Evolutionary conservation across 2,113 vertebrate genomes (phyloP), one percentile per base, ranked within the genome.

Genomic region (Cryptotis parvus): DNA sequence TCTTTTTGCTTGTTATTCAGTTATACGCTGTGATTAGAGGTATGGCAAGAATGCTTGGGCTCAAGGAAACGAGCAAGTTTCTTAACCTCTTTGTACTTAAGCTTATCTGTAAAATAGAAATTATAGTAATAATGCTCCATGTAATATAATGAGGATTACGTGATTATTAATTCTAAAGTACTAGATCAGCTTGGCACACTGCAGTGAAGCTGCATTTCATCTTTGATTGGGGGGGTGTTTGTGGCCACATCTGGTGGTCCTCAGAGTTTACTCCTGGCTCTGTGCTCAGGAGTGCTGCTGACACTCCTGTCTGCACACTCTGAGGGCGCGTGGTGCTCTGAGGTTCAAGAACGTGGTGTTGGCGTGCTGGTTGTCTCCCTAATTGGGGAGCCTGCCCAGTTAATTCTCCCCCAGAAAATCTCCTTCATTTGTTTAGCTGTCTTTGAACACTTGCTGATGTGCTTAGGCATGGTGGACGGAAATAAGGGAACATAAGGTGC

Each of bases 1-100:
- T 58, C 65, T 91, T 82, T 93, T 86, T 88, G 45, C 39, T 90
- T 83, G 3, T 70, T 87, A 39, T 16, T 85, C 14, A 89, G 0
- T 69, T 49, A 18, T 33, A 14, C 75, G 27, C 73, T 49, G 74
- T 77, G 29, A 49, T 84, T 85, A 81, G 77, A n/a, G 35, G 4
- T 65, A 10, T 39, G 49, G 58, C 24, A 27, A 70, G 39, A 84
- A 80, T 84, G 31, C 49, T 6, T 74, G 14, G 12, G 29, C 65
- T 89, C 39, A 55, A 9, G 61, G 73, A 74, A 74, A 63, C n/a
- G 84, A 73, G 27, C 35, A 83, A 45, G 29, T 79, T 63, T 89
- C 35, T 85, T 73, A 79, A 14, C 20, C 27, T 75, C 6, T 80
- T 12, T 93, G 31, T 85, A 35, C 43, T 90, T 86, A 20, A 22